phyloP scores from a whole-genome alignment of 2,888 invertebrate species.

The Phengaris arion region DNA sequence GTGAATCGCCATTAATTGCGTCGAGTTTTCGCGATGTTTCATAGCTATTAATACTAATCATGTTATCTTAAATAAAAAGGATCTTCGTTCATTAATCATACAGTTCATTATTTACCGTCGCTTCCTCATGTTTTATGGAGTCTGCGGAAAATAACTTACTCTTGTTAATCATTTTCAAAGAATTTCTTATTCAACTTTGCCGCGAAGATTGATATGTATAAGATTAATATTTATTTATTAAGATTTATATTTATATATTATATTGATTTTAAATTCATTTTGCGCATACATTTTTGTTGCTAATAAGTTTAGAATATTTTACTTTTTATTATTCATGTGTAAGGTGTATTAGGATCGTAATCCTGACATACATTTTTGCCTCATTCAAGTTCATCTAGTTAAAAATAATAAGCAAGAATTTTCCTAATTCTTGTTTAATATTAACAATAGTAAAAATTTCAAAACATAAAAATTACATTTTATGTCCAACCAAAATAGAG shows the following conservation, averaged over 20 bases:
- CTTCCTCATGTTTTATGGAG: slow-evolving; percentile 28
- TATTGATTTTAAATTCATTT: slow-evolving; percentile 26
- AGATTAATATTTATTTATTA: no score
- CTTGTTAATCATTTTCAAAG: slow-evolving; percentile 33
- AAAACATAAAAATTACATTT: no score
- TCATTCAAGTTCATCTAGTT: no score
- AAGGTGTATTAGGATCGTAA: no score
- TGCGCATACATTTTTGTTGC: slow-evolving; percentile 8
- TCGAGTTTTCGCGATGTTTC: slow-evolving; percentile 12
- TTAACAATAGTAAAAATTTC: no score
- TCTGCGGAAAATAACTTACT: slow-evolving; percentile 27
- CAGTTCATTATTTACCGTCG: slow-evolving; percentile 35
- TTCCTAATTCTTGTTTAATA: no score
- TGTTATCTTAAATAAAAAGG: slow-evolving; percentile 46
- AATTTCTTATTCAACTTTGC: slow-evolving; percentile 29
- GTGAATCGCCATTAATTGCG: slow-evolving; percentile 16
- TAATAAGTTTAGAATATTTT: not conserved
- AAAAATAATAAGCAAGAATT: no score
- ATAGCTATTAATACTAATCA: slow-evolving; percentile 46
- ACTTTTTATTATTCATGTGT: not conserved
- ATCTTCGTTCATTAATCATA: slow-evolving; percentile 45
- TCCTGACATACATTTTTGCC: no score
- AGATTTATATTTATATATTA: no score
- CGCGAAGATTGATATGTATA: slow-evolving; percentile 29
- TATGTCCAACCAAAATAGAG: no score